phyloP scores from a whole-genome alignment of 2,888 invertebrate genomes.

The Morpho achilles region DNA sequence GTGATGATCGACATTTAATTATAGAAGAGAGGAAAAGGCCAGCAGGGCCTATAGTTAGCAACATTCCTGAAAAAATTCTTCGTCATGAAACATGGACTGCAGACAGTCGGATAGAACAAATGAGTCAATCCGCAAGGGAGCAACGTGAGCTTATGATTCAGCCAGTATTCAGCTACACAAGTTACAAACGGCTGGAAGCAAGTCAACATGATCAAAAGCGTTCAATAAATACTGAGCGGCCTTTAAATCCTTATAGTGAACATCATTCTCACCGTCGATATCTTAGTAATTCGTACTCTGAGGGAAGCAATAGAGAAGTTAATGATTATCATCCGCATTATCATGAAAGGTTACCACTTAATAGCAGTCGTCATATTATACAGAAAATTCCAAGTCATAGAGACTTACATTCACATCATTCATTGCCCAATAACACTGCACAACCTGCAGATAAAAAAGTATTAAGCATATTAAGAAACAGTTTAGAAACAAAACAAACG shows the following conservation, averaged over 20 bases:
- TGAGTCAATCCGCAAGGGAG: conserved; percentile 57
- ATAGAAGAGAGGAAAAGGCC: conserved; percentile 70
- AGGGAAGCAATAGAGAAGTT: conserved; percentile 48
- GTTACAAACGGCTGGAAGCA: conserved; percentile 66
- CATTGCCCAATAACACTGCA: conserved; percentile 54
- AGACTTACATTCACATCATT: conserved; percentile 53
- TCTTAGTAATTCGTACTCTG: conserved; percentile 47
- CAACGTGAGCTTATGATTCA: conserved; percentile 66
- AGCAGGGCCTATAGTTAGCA: conserved; percentile 59
- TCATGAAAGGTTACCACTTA: conserved; percentile 51
- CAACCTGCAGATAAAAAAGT: conserved; percentile 84
- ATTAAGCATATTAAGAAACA: conserved; percentile 84
- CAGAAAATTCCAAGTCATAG: conserved; percentile 63
- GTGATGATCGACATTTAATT: conserved; percentile 62
- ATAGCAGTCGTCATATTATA: conserved; percentile 56
- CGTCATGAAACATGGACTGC: conserved; percentile 69
- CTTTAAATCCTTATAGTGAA: conserved; percentile 46
- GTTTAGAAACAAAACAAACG: conserved; percentile 82
- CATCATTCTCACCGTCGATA: conserved; percentile 54
- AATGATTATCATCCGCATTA: conserved; percentile 57
- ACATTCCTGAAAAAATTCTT: conserved; percentile 73
- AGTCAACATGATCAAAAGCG: conserved; percentile 66
- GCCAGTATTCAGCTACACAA: conserved; percentile 67
- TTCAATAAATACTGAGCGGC: conserved; percentile 33
- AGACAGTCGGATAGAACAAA: conserved; percentile 65